A percentile compares a stretch with the other conserved stretches of the same genome.
These are phyloP conservation scores for Lepidonotus clava DNA, from an alignment of 2,888 invertebrate genomes.

Conservation along the genomic window DNA sequence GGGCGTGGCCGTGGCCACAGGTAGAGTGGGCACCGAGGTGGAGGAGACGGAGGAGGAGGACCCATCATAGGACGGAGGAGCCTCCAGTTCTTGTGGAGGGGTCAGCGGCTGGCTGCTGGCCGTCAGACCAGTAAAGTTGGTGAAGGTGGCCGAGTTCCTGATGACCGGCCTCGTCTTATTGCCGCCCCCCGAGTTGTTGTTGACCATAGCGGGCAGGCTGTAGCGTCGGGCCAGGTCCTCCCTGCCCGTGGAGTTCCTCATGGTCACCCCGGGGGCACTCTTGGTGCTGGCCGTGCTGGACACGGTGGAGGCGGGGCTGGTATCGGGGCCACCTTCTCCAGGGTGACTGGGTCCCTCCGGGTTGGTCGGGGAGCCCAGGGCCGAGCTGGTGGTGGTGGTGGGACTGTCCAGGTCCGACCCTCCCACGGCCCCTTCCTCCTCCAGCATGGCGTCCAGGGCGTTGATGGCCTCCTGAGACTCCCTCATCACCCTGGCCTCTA, in stretches of 20 bases:
- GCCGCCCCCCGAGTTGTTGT: neutral
- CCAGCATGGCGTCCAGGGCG: conserved; percentile 53
- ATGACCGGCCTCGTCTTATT: neutral
- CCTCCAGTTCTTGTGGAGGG: conserved; percentile 33
- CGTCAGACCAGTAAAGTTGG: conserved; percentile 23
- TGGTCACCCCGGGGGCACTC: conserved; percentile 44
- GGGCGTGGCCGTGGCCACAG: neutral
- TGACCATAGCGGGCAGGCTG: neutral
- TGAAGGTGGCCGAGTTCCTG: conserved; percentile 2
- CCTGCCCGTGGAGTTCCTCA: neutral
- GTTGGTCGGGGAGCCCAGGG: neutral
- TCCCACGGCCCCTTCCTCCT: conserved; percentile 34
- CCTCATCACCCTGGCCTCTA: conserved; percentile 22
- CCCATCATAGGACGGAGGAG: conserved; percentile 23
- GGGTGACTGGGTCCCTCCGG: neutral
- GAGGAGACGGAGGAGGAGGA: conserved; percentile 28
- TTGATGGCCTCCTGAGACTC: conserved; percentile 44
- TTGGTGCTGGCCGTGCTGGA: conserved; percentile 39
- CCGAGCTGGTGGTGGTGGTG: neutral
- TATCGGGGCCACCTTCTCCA: neutral
- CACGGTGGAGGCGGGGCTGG: conserved; percentile 51
- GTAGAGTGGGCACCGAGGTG: conserved; percentile 19
- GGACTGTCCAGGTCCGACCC: conserved; percentile 35
- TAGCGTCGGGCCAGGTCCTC: conserved; percentile 17
- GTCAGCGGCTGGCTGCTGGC: conserved; percentile 44